Base-by-base conservation (phyloP, 2,797 vertebrate genomes). In the Smutsia gigantea region DNA sequence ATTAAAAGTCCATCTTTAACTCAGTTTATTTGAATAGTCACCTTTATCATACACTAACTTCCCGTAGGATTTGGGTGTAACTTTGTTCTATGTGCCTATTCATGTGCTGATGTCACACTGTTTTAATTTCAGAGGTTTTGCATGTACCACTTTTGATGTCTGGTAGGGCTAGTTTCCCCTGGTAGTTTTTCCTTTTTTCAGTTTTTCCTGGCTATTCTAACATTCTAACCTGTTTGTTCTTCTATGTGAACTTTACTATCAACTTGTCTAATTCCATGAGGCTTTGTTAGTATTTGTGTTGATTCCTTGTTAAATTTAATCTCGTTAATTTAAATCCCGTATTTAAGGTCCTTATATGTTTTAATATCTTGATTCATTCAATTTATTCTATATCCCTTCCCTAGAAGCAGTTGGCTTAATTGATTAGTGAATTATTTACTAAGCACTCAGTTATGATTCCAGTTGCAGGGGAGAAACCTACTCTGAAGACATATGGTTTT, bases 171-270 rank as follows among this genome's bases (percentile, higher is more conserved):
- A 89, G 15, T 87, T 79, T 53, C 34, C 55, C 31, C 14, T 53
- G 18, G 5, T n/a, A 72, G 2, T 59, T 34, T 82, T 77, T 69
- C 9, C 5, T 46, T 59, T 77, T 85, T 93, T 59, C 68, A 87
- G 8, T 59, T 59, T 88, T 88, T 75, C 34, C 34, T 85, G 46
- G 9, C 19, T 92, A 15, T 72, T 81, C 51, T 49, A 81, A 4
- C 25, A n/a, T n/a, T n/a, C n/a, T n/a, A n/a, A n/a, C n/a, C 31
- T 74, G n/a, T 92, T 82, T 86, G 6, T 77, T 78, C 87, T 94
- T 64, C 53, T 75, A 29, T 61, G 64, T 61, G 19, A 72, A 31
- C 21, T 90, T 96, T 49, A 94, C 39, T 51, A n/a, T 85, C 68
- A 82, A 29, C 17, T 69, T 94, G 31, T 64, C n/a, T 94, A 83